Evolutionary conservation across 1,140 invertebrate genomes (phyloP).

Genomic region (Acromyrmex echinatior): DNA sequence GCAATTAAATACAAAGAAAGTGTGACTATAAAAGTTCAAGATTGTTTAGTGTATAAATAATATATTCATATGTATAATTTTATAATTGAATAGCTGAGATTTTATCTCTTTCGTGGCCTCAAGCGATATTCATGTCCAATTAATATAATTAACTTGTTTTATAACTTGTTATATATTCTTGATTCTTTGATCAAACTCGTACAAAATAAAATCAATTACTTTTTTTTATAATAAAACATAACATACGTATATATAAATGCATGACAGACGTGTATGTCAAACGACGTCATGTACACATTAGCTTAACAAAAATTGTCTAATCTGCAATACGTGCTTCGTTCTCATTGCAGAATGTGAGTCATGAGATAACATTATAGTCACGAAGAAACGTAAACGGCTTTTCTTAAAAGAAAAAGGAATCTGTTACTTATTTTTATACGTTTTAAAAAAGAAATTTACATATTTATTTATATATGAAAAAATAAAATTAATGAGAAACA

Average conservation of each 20-base stretch:
- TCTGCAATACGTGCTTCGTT: constrained; percentile 67
- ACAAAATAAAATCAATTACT: background rate
- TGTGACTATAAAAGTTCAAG: too few species aligned
- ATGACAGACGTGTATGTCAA: constrained; percentile 2
- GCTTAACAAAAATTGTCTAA: constrained; percentile 67
- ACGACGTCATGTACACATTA: constrained; percentile 57
- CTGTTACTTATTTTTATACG: background rate
- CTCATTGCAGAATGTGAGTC: constrained; percentile 49
- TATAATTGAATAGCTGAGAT: background rate
- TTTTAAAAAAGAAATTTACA: background rate
- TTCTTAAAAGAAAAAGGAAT: background rate
- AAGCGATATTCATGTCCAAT: background rate
- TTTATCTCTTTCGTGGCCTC: background rate
- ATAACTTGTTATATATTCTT: background rate
- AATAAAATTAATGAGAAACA: background rate
- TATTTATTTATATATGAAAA: background rate
- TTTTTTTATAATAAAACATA: background rate
- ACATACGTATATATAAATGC: background rate
- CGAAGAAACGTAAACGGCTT: background rate
- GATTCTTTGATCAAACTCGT: background rate
- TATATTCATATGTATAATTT: background rate
- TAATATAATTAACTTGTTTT: background rate
- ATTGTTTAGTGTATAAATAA: too few species aligned
- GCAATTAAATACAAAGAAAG: background rate
- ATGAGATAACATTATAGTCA: constrained; percentile 28